A percentile compares a stretch with the other conserved stretches of the same genome.
Conservation (phyloP, 2,888 invertebrate genomes). For the Machimus rusticus region DNA sequence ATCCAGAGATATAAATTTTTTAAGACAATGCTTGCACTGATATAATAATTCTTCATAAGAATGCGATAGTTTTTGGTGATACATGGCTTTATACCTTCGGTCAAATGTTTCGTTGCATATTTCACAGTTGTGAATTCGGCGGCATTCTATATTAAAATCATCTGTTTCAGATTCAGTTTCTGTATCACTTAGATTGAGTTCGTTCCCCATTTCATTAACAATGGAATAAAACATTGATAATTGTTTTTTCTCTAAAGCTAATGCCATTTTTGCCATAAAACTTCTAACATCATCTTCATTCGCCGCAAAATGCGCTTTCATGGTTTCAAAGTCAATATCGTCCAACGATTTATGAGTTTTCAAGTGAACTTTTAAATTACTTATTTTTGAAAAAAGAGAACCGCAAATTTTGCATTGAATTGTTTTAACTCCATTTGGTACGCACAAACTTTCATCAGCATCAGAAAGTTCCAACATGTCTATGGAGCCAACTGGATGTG, state of each 20-base stretch:
- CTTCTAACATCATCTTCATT: not conserved
- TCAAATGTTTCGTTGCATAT: conserved; percentile 55
- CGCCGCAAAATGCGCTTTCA: not conserved
- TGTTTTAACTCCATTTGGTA: conserved; percentile 51
- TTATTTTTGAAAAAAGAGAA: conserved; percentile 52
- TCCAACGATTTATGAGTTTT: conserved; percentile 52
- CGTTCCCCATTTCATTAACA: conserved; percentile 55
- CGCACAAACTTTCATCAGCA: conserved; percentile 48
- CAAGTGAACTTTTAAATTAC: conserved; percentile 55
- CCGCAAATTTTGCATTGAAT: conserved; percentile 59
- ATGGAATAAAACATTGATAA: conserved; percentile 55
- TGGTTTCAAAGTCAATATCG: conserved; percentile 46
- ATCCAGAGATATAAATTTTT: conserved; percentile 65
- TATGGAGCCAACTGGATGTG: not conserved
- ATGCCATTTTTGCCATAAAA: not conserved
- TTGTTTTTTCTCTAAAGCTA: conserved; percentile 7
- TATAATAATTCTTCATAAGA: conserved; percentile 64
- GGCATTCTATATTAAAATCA: not conserved
- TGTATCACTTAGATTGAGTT: conserved; percentile 58
- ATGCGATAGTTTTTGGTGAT: conserved; percentile 54
- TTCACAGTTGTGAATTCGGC: conserved; percentile 53
- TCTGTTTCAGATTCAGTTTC: conserved; percentile 58
- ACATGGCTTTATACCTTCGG: conserved; percentile 54
- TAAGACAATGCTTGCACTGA: conserved; percentile 66
- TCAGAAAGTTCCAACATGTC: not conserved